phyloP scores from a whole-genome alignment of 2,888 invertebrate genomes.

The Drosophila eohydei region DNA sequence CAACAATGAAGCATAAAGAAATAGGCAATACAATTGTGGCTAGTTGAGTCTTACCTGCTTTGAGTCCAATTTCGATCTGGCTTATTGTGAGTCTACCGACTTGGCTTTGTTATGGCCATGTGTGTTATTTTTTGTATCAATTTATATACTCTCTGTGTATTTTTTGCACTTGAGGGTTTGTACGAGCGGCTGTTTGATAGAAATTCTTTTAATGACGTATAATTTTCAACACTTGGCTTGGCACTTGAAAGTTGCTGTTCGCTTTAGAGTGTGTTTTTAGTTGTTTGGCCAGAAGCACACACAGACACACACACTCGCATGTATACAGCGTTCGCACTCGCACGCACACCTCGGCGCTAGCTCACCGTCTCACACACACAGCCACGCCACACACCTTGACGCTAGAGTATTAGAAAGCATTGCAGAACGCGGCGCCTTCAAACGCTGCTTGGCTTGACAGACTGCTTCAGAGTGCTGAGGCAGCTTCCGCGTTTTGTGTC shows the following conservation, averaged over 20 bases:
- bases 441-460: constrained; percentile 31
- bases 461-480: constrained; percentile 30
- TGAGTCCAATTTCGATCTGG: background rate
- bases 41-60: constrained; percentile 22
- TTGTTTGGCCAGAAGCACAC: constrained; percentile 41
- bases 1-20: background rate
- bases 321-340: constrained; percentile 17
- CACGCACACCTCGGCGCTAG: constrained; percentile 20
- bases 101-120: constrained; percentile 3
- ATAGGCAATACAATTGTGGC: constrained; percentile 3
- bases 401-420: constrained; percentile 55
- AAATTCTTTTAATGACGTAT: constrained; percentile 38
- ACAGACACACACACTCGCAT: constrained; percentile 15
- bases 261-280: constrained; percentile 15
- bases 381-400: constrained; percentile 55
- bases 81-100: background rate
- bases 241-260: constrained; percentile 50
- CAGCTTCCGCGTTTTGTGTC: constrained; percentile 75
- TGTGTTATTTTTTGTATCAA: background rate
- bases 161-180: constrained; percentile 19
- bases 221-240: constrained; percentile 47
- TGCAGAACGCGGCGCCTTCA: constrained; percentile 50
- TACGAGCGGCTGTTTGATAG: constrained; percentile 28
- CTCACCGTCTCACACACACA: constrained; percentile 33
- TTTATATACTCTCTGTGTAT: background rate